Percentiles rank a stretch among this genome's conserved stretches.
Conservation (phyloP, 37 sponge, comb jelly and placozoan genomes). For the Ephydatia muelleri region DNA sequence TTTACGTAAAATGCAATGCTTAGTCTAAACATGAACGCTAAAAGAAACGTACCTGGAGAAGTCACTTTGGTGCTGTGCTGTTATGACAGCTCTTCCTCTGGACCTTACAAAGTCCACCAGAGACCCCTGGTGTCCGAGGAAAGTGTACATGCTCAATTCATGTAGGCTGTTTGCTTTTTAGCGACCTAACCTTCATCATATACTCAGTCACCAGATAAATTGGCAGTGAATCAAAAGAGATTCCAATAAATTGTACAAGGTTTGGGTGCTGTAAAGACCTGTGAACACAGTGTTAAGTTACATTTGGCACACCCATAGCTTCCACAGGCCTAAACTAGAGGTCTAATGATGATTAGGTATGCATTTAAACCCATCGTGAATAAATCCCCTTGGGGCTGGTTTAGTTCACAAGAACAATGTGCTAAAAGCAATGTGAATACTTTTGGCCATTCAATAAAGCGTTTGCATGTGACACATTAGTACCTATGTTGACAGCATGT, state of each 20-base stretch:
- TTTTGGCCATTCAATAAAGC: too few species aligned
- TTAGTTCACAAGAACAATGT: too few species aligned
- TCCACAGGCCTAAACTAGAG: neutral
- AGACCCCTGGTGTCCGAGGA: conserved; percentile 36
- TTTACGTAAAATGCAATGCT: neutral
- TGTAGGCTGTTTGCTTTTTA: too few species aligned
- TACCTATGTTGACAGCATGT: too few species aligned
- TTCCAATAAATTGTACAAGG: conserved; percentile 71
- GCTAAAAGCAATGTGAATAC: too few species aligned
- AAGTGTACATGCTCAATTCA: too few species aligned
- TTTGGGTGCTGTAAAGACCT: conserved; percentile 61
- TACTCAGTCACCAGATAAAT: conserved; percentile 75
- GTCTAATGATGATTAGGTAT: too few species aligned
- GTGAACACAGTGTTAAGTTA: neutral
- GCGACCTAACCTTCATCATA: conserved; percentile 57
- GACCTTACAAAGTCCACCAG: conserved; percentile 69
- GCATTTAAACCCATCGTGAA: too few species aligned
- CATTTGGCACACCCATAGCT: too few species aligned
- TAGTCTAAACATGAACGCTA: neutral
- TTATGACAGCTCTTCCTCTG: conserved; percentile 71
- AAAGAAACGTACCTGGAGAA: conserved; percentile 26
- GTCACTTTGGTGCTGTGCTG: conserved; percentile 20
- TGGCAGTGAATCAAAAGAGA: conserved; percentile 42
- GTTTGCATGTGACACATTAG: too few species aligned
- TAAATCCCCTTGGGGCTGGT: too few species aligned